A percentile compares a stretch with the other conserved stretches of the same genome.
These are phyloP conservation scores for Pilophorus perplexus DNA, from an alignment of 2,888 invertebrate genomes.

Conservation along the genomic window DNA sequence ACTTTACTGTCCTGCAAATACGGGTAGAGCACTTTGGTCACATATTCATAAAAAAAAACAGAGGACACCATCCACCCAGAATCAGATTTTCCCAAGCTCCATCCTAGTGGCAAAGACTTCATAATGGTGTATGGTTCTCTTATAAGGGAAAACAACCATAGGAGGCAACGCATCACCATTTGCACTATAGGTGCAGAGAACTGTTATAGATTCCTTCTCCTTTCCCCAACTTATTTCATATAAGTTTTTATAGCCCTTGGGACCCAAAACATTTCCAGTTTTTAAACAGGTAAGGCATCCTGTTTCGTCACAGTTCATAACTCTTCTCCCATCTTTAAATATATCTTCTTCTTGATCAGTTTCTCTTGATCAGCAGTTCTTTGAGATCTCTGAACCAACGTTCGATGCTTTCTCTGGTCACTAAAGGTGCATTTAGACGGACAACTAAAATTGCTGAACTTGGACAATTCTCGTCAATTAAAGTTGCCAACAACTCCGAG, in stretches of 20 bases:
- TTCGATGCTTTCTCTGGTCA: not conserved
- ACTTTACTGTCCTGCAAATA: not conserved
- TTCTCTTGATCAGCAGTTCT: too few species aligned
- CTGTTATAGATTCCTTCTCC: conserved; percentile 9
- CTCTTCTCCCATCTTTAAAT: conserved; percentile 1
- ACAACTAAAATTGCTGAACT: too few species aligned
- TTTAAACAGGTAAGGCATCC: conserved; percentile 4
- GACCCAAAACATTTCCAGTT: conserved; percentile 9
- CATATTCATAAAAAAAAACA: not conserved
- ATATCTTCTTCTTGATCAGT: not conserved
- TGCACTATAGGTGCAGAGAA: conserved; percentile 13
- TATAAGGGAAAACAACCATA: conserved; percentile 23
- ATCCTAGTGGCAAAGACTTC: not conserved
- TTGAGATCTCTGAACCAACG: not conserved
- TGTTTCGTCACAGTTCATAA: conserved; percentile 2
- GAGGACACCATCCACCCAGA: conserved; percentile 18
- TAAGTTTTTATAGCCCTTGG: not conserved
- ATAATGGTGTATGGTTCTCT: not conserved
- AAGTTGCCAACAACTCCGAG: too few species aligned
- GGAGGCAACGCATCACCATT: conserved; percentile 7
- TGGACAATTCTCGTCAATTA: too few species aligned
- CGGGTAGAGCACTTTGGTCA: not conserved
- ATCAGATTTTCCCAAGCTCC: conserved; percentile 7
- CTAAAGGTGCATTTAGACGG: too few species aligned
- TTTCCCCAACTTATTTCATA: not conserved